Base-by-base conservation (phyloP, 2,888 invertebrate genomes). In the Therioaphis trifolii region DNA sequence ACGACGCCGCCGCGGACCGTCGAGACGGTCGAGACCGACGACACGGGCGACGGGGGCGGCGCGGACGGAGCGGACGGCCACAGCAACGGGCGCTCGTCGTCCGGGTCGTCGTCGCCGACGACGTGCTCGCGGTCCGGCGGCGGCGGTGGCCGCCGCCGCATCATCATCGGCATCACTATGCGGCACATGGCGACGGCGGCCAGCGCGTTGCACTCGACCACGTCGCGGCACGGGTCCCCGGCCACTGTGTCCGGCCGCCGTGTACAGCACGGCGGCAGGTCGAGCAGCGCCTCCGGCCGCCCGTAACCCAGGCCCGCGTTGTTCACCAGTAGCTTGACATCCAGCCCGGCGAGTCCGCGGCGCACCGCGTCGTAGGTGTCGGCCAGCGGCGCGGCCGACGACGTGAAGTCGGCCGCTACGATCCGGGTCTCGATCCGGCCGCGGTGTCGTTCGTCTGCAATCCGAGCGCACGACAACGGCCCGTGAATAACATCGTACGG, bases 251-350 rank as follows among this genome's bases (percentile, higher is more conserved):
- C 1, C 5, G 7, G 5, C 3, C 5, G n/a, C 35, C 49, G 35
- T 7, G n/a, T n/a, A 21, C 58, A 43, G 27, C 14, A 21, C 0
- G 61, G 3, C 43, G 75, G 40, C 61, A 75, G 18, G n/a, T 75
- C 61, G 18, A 61, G 58, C 58, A 75, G 58, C 24, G 43, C 24
- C 4, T 75, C 61, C 12, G 61, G 75, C 14, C 43, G 40, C n/a
- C 12, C n/a, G 75, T 61, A 61, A 2, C 27, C 18, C 75, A 43
- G 4, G 24, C 75, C 75, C 18, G 75, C 75, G 89, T 98, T 98
- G 89, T 98, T 98, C 49, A 98, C 93, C 78, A 97, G 89, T 11
- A 96, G 92, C 0, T 96, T 96, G 86, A 97, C 92, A 87, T 96
- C 95, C 43, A 96, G 88, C 0, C 92, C 94, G 27, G 91, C 90